Evolutionary conservation across 2,113 vertebrate genomes (phyloP).

Genomic region (Polyodon spathula): DNA sequence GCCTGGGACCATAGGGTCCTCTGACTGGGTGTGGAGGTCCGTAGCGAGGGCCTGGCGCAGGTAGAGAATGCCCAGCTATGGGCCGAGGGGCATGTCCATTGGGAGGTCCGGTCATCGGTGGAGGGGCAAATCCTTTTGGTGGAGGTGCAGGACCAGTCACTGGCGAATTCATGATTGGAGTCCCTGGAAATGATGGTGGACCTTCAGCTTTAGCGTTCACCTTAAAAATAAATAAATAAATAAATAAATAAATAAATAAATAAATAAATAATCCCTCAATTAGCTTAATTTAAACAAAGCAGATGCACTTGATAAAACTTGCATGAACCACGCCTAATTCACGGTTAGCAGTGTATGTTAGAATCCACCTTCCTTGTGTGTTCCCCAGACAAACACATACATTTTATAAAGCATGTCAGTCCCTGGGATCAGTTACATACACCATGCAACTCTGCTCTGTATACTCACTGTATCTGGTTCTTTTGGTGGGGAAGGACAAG

Average conservation of each 20-base stretch:
- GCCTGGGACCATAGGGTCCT: slow-evolving; percentile 25
- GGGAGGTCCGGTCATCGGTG: slow-evolving; percentile 18
- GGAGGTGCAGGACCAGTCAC: slow-evolving; percentile 36
- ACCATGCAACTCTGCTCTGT: slow-evolving; percentile 11
- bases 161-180: slow-evolving; percentile 62
- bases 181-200: slow-evolving; percentile 66
- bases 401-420: too few relatives aligned
- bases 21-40: slow-evolving; percentile 30
- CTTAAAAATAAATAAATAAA: slow-evolving; percentile 34
- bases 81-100: too few relatives aligned
- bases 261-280: too few relatives aligned
- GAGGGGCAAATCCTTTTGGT: slow-evolving; percentile 26
- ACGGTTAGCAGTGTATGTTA: too few relatives aligned
- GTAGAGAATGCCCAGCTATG: background rate
- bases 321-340: too few relatives aligned
- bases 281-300: too few relatives aligned
- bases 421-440: background rate
- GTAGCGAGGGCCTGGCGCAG: slow-evolving; percentile 38
- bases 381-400: too few relatives aligned
- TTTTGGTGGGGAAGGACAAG: slow-evolving; percentile 40
- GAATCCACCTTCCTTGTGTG: too few relatives aligned
- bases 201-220: slow-evolving; percentile 52
- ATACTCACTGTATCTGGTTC: slow-evolving; percentile 74
- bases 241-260: background rate
- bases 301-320: too few relatives aligned